Conservation (phyloP, 2,797 vertebrate genomes). For the Pelochelys cantorii region DNA sequence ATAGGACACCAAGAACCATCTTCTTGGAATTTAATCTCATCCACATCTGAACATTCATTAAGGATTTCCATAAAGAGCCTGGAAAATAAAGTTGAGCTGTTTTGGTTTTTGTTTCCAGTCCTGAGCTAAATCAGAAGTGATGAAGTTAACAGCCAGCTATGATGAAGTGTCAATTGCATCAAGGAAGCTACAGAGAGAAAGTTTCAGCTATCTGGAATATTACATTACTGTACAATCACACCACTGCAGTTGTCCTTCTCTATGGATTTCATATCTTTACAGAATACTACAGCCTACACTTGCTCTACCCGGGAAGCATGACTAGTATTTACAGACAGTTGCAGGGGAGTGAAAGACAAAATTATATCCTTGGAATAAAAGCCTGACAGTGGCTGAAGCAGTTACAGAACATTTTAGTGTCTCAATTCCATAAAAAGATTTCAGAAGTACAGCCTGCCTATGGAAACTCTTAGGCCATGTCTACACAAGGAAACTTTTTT, state of each 20-base stretch:
- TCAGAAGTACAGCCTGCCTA: not conserved
- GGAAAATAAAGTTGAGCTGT: conserved; percentile 27
- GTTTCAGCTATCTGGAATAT: not conserved
- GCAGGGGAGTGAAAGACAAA: not conserved
- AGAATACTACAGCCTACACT: not conserved
- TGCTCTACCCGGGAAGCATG: not conserved
- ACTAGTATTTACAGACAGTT: not conserved
- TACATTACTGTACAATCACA: too few species aligned
- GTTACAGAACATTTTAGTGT: not conserved
- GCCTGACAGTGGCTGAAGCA: not conserved
- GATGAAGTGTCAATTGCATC: fast-evolving
- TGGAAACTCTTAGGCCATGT: not conserved
- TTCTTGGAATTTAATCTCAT: conserved; percentile 98
- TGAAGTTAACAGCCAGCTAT: not conserved
- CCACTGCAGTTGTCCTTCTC: too few species aligned
- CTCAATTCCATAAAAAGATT: not conserved
- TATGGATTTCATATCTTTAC: not conserved
- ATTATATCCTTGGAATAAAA: not conserved
- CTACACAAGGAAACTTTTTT: too few species aligned
- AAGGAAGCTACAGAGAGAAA: not conserved
- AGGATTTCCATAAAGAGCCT: conserved; percentile 98
- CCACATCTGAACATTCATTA: conserved; percentile 95
- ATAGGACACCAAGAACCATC: conserved; percentile 98
- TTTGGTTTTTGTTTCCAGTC: not conserved
- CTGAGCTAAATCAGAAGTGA: not conserved